phyloP scores from a whole-genome alignment of 2,888 invertebrate species.

The Himalopsyche anomala region DNA sequence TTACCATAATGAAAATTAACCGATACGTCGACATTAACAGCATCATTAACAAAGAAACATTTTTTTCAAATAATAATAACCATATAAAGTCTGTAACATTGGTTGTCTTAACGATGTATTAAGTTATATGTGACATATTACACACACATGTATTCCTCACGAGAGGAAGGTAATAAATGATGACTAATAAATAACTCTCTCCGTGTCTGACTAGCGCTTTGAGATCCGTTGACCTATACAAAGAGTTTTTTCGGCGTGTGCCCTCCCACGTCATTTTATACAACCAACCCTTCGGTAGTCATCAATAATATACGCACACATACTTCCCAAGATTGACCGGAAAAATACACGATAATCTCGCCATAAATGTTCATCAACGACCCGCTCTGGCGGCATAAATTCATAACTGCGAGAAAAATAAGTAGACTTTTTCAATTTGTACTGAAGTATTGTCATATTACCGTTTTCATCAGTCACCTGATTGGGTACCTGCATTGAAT shows the following conservation, averaged over 20 bases:
- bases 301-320: slow-evolving; percentile 12
- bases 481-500: too few relatives aligned
- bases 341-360: neutral
- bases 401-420: neutral
- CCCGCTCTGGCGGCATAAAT: neutral
- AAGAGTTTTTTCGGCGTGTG: neutral
- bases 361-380: slow-evolving; percentile 13
- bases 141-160: neutral
- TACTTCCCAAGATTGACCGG: neutral
- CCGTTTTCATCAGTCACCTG: too few relatives aligned
- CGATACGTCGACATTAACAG: too few relatives aligned
- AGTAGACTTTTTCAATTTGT: neutral
- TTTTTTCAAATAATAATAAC: too few relatives aligned
- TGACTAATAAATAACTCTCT: neutral
- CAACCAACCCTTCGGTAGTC: neutral
- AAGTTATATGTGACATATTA: neutral
- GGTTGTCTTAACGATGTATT: neutral
- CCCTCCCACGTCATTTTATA: neutral
- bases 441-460: too few relatives aligned
- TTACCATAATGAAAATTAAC: too few relatives aligned
- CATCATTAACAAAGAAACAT: too few relatives aligned
- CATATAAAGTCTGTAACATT: too few relatives aligned
- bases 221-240: neutral
- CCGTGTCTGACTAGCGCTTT: neutral
- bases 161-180: neutral